These are phyloP conservation scores for Pediacus dermestoides DNA, from an alignment of 2,888 invertebrate species.

Conservation along the genomic window DNA sequence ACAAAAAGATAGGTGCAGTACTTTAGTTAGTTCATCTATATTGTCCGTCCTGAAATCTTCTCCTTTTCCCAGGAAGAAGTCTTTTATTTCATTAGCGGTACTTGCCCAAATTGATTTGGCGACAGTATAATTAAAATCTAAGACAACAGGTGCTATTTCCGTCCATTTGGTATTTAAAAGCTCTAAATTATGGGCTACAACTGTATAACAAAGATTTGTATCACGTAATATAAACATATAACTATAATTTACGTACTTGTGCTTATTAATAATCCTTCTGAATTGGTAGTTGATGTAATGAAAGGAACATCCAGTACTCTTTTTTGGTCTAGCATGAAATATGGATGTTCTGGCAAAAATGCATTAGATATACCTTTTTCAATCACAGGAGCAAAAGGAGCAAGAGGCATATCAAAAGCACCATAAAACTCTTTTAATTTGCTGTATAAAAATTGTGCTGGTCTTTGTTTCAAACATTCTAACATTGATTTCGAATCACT, in stretches of 20 bases:
- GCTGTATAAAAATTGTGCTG: too few relatives aligned
- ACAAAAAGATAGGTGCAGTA: too few relatives aligned
- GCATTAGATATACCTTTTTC: conserved; percentile 15
- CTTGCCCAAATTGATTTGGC: too few relatives aligned
- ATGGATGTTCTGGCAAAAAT: conserved; percentile 41
- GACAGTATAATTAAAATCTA: not conserved
- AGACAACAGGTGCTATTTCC: conserved; percentile 21
- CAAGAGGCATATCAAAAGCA: too few relatives aligned
- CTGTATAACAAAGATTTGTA: too few relatives aligned
- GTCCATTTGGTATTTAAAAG: conserved; percentile 21
- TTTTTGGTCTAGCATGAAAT: conserved; percentile 26
- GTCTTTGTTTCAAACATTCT: not conserved
- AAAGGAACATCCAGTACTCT: conserved; percentile 1
- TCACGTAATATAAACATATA: too few relatives aligned
- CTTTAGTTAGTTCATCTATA: too few relatives aligned
- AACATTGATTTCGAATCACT: not conserved
- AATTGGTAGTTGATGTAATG: not conserved
- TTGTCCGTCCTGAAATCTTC: too few relatives aligned
- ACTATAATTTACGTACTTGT: too few relatives aligned
- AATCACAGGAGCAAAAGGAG: conserved; percentile 37
- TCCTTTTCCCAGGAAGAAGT: not conserved
- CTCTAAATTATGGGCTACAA: too few relatives aligned
- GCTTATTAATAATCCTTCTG: not conserved
- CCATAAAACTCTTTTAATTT: too few relatives aligned
- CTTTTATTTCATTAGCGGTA: too few relatives aligned